Percentiles rank a stretch among this genome's conserved stretches.
phyloP scores from a whole-genome alignment of 2,113 vertebrate genomes.

The Podarcis muralis region DNA sequence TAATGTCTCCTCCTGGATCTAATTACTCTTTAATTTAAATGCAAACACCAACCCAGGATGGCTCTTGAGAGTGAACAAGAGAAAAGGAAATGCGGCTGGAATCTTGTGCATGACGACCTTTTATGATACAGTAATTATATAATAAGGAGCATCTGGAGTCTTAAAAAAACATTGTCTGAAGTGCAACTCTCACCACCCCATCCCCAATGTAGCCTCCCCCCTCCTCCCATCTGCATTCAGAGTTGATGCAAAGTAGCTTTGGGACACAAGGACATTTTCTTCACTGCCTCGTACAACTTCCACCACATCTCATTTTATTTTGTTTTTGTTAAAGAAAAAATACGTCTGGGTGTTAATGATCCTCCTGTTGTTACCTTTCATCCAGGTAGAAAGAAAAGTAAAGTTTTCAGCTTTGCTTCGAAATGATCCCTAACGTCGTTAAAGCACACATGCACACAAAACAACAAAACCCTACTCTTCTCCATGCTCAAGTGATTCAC shows the following conservation, averaged over 20 bases:
- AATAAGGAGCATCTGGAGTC: constrained; percentile 79
- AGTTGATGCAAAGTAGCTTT: not conserved
- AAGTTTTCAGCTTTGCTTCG: not conserved
- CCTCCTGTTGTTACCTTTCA: not conserved
- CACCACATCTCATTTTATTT: not conserved
- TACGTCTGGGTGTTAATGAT: not conserved
- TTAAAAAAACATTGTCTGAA: constrained; percentile 70
- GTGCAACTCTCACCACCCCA: constrained; percentile 38
- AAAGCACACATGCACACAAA: not conserved
- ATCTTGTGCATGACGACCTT: constrained; percentile 72
- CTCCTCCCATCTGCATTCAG: not conserved
- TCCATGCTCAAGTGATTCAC: not conserved
- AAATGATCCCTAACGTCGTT: not conserved
- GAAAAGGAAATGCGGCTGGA: constrained; percentile 65
- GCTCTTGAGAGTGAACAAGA: constrained; percentile 62
- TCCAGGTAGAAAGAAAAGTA: not conserved
- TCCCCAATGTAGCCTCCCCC: constrained; percentile 28
- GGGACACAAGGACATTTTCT: not conserved
- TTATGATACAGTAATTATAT: constrained; percentile 78
- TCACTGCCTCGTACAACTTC: not conserved
- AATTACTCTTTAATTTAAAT: constrained; percentile 79
- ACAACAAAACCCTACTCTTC: not conserved
- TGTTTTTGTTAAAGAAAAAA: accelerated
- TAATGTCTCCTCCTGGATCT: constrained; percentile 62
- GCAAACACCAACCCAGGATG: constrained; percentile 67